Base-by-base conservation (phyloP, 2,888 invertebrate genomes). In the Xestia sexstrigata region DNA sequence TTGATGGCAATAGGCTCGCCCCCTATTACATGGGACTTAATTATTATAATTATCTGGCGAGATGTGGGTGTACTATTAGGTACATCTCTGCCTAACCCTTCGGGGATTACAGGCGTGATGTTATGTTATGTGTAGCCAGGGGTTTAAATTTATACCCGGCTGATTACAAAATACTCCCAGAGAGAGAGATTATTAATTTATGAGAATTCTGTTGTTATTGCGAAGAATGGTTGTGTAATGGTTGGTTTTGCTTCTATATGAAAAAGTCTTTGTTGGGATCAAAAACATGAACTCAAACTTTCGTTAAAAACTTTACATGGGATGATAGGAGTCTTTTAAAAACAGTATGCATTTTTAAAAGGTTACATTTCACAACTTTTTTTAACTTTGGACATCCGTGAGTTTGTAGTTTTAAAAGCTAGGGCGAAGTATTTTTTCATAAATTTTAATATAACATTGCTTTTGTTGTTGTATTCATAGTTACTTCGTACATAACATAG, bases 301-400 rank as follows among this genome's bases (percentile, higher is more conserved):
- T 30, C 8, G 26, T 8, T 30, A 17, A 15, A 26, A 30, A 15
- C 58, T 15, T 8, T 8, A 17, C 2, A 6, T 17, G 26, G 15
- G 6, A 8, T 15, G 17, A 58, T 17, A 26, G 76, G 70, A 79
- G 65, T 75, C 83, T 87, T 89, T 86, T 87, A 79, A 86, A 86
- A 90, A 91, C 89, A 88, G 88, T 90, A 91, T 93, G 86, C 91
- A 94, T 93, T 92, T 92, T 94, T 93, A 93, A 93, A 91, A 62
- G 30, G 60, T 20, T 42, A 91, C 83, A 84, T 84, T 89, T 87
- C 78, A 74, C 63, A 87, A 88, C 82, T 89, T 90, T 81, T 80
- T n/a, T 52, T n/a, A 77, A 76, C 79, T 86, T 74, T 39, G 49
- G 60, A 84, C 76, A 77, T 73, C 76, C 67, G 52, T 62, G 66